Evolutionary conservation across 2,888 invertebrate genomes (phyloP).

Genomic region (Rhynchonema sp.): DNA sequence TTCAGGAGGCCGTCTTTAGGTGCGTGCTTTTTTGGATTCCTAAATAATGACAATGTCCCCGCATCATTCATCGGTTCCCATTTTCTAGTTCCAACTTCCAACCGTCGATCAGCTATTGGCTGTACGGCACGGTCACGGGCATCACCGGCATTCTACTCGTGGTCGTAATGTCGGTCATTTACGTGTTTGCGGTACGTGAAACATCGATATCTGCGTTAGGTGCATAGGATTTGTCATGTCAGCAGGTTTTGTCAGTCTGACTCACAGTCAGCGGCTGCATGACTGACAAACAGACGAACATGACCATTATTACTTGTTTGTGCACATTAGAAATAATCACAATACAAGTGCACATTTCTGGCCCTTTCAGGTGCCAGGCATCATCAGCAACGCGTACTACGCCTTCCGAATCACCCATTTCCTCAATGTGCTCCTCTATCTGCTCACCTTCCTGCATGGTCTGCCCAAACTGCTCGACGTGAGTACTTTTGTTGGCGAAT

Average conservation of each 20-base stretch:
- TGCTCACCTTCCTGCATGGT: conserved; percentile 67
- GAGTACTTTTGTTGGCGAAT: conserved; percentile 8
- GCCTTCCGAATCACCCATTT: conserved; percentile 88
- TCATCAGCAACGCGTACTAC: conserved; percentile 41
- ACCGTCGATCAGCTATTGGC: conserved; percentile 82
- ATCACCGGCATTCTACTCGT: conserved; percentile 53
- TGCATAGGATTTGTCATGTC: too few species aligned
- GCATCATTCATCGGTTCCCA: conserved; percentile 32
- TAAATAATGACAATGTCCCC: not conserved
- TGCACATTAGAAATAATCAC: too few species aligned
- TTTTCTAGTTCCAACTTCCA: conserved; percentile 69
- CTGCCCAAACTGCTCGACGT: conserved; percentile 72
- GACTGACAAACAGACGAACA: too few species aligned
- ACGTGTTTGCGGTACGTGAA: conserved; percentile 92
- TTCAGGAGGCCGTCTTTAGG: conserved; percentile 68
- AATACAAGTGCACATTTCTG: too few species aligned
- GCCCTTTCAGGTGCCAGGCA: too few species aligned
- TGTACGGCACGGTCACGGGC: conserved; percentile 84
- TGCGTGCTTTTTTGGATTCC: conserved; percentile 4
- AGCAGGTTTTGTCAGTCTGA: too few species aligned
- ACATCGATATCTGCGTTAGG: conserved; percentile 76
- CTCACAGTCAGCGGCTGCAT: too few species aligned
- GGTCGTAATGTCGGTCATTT: conserved; percentile 75
- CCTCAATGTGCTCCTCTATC: conserved; percentile 63
- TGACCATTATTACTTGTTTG: too few species aligned